Evolutionary conservation across 1,140 invertebrate genomes (phyloP), one percentile per base, ranked within the genome.

Genomic region (Bombus sylvicola): DNA sequence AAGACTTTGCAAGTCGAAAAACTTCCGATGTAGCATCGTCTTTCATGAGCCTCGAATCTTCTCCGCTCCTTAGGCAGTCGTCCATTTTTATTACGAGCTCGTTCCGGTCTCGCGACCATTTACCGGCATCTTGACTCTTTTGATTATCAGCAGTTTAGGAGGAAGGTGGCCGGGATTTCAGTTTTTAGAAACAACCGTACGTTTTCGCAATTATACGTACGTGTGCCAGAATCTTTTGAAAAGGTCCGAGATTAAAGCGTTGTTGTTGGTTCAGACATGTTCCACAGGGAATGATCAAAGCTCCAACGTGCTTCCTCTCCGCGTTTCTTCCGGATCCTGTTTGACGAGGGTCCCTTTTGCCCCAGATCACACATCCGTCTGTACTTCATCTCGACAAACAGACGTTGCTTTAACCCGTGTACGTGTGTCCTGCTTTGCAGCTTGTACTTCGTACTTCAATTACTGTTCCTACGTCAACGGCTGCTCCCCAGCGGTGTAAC

Each of bases 1-100:
- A 53, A 34, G 31, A 75, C 57, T 82, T 75, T 83, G 72, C 81
- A 1, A 76, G 73, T 83, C 59, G 72, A 66, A 10, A 66, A 64
- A 83, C 15, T 83, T 83, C 1, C 72, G 41, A 82, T 53, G 53
- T 59, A 6, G 18, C 34, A 75, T 75, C 57, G 72, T 82, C 43
- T 64, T 47, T 82, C n/a, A 75, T 12, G 71, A n/a, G 25, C n/a
- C 69, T 62, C 34, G 69, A n/a, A 74, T 81, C 71, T 82, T 34
- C 31, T 75, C 3, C 22, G 15, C 31, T 47, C 25, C 41, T 64
- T 2, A 15, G 31, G 31, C 31, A 66, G 72, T 81, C 6, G 72
- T 73, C 0, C n/a, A 4, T 76, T 83, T 82, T 64, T 64, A 75
- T 82, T 37, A 75, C n/a, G n/a, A 64, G 53, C 78, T 12, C 5